Base-by-base conservation (phyloP, 30 jellyfish, hydroid and myxozoan genomes). In the Clytia hemisphaerica region DNA sequence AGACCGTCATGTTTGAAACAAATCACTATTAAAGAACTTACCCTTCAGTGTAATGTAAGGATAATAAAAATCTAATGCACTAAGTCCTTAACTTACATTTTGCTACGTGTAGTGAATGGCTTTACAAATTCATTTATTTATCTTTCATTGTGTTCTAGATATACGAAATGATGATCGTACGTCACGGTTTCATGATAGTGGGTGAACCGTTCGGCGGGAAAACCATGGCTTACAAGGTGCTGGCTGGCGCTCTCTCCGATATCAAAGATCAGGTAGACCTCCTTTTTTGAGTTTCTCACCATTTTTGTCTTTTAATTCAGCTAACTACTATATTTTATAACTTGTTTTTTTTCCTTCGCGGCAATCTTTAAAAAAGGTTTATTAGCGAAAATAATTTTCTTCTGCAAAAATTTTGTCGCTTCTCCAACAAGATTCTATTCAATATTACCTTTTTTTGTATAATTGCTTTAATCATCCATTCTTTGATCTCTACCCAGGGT, bases 161-260 rank as follows among this genome's bases (percentile, higher is more conserved):
- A 5, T 89, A 89, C 57, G 98, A 89, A 46, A 89, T 89, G 98
- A 80, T 89, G 98, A 89, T 89, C 42, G 98, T 89, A 1, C 80
- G 98, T 0, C 98, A 89, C 72, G 98, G 98, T 24, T 89, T 89
- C 47, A 89, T 89, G 98, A 58, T 89, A 58, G 98, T 89, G 38
- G 98, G 98, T 9, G 98, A 89, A 40, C 98, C 98, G 21, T 89
- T 89, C 76, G 98, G 98, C 6, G 98, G 98, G 3, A 89, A 89
- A 74, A 89, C 98, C 10, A 82, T 75, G 85, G 98, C 98, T 4
- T 89, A 89, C 75, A 64, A 93, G 37, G 93, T 89, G 24, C 65
- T 89, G 19, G 95, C 98, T 37, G 73, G 76, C 36, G 98, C 98
- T 29, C 46, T 89, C 27, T 40, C 93, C 10, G 98, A 89, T 49